These are phyloP conservation scores for Ailuropoda melanoleuca DNA, from an alignment of 2,113 vertebrate genomes.

Conservation along the genomic window DNA sequence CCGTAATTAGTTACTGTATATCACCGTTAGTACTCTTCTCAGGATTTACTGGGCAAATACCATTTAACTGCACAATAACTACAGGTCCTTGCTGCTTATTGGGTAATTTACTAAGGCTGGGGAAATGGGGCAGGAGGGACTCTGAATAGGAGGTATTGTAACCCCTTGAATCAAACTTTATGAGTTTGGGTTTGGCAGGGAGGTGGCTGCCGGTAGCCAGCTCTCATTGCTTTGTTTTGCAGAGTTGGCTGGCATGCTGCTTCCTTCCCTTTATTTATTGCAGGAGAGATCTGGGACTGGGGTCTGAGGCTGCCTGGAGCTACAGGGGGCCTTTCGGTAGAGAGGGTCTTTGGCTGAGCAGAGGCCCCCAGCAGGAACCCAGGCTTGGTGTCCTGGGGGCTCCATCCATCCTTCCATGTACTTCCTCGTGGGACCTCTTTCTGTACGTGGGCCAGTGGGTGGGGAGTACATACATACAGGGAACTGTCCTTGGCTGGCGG, in stretches of 20 bases:
- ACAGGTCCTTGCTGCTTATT: slow-evolving; percentile 78
- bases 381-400: not conserved
- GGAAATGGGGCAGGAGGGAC: slow-evolving; percentile 75
- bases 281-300: slow-evolving; percentile 13
- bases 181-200: slow-evolving; percentile 77
- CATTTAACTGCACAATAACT: slow-evolving; percentile 80
- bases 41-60: slow-evolving; percentile 80
- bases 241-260: slow-evolving; percentile 39
- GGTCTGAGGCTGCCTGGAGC: not conserved
- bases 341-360: not conserved
- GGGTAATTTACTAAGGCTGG: slow-evolving; percentile 82
- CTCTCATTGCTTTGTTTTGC: slow-evolving; percentile 61
- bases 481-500: slow-evolving; percentile 13
- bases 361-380: not conserved
- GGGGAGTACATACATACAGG: not conserved
- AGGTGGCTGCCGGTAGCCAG: slow-evolving; percentile 54
- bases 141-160: slow-evolving; percentile 68
- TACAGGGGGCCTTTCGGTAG: not conserved
- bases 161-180: slow-evolving; percentile 81
- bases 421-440: not conserved
- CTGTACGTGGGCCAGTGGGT: slow-evolving; percentile 10
- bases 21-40: slow-evolving; percentile 73
- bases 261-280: slow-evolving; percentile 57
- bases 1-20: slow-evolving; percentile 80
- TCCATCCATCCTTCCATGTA: not conserved